These are phyloP conservation scores for Stegastes partitus DNA, from an alignment of 2,113 vertebrate species.

Conservation along the genomic window DNA sequence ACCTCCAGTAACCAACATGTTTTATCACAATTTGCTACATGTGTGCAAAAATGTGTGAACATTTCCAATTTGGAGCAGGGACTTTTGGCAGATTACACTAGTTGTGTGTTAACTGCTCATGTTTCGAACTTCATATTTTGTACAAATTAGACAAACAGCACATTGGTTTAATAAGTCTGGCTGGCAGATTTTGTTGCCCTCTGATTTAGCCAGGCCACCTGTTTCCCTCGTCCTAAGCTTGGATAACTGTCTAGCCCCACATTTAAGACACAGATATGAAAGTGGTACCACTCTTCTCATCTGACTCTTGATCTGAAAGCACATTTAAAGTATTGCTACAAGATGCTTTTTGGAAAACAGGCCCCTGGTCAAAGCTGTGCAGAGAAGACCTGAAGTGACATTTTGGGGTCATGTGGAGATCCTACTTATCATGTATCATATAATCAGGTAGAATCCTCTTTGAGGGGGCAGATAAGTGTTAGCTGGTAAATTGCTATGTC, in stretches of 20 bases:
- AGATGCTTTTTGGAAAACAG: neutral
- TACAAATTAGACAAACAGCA: too few species aligned
- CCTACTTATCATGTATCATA: conserved; percentile 25
- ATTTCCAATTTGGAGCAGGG: too few species aligned
- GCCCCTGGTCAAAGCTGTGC: neutral
- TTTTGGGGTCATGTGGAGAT: conserved; percentile 38
- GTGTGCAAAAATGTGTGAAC: neutral
- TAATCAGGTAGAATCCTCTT: conserved; percentile 13
- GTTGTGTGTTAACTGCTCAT: too few species aligned
- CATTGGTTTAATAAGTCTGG: too few species aligned
- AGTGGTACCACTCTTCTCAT: too few species aligned
- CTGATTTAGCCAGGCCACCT: too few species aligned
- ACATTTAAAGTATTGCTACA: neutral
- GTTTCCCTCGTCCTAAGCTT: too few species aligned
- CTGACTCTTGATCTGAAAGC: neutral
- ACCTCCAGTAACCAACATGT: neutral
- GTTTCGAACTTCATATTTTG: too few species aligned
- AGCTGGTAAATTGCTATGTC: conserved; percentile 42
- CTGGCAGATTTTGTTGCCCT: neutral
- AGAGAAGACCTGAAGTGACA: neutral
- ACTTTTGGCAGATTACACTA: too few species aligned
- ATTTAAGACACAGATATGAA: neutral
- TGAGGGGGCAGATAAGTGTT: conserved; percentile 38
- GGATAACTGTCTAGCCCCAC: neutral
- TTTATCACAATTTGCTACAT: neutral